Evolutionary conservation across 2,797 vertebrate species (phyloP).

Genomic region (Chrysocyon brachyurus): DNA sequence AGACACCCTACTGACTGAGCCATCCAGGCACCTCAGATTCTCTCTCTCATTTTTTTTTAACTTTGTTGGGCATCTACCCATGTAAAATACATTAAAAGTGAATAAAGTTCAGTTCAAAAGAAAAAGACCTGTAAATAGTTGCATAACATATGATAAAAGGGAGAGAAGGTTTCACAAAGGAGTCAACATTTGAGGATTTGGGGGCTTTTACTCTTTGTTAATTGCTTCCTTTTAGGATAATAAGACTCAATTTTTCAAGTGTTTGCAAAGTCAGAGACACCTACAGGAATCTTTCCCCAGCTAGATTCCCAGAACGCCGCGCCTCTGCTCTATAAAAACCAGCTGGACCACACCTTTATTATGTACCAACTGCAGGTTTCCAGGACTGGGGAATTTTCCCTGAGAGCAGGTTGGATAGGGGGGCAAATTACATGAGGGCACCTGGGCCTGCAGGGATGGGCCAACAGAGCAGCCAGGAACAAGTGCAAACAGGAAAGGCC

Average conservation of each 20-base stretch:
- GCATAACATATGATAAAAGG: neutral
- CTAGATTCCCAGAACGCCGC: neutral
- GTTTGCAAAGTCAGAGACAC: slow-evolving; percentile 14
- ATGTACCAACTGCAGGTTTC: neutral
- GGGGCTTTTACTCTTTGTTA: neutral
- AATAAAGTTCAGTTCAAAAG: neutral
- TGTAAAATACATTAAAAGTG: neutral
- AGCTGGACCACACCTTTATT: neutral
- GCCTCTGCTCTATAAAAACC: neutral
- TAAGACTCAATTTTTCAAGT: slow-evolving; percentile 51
- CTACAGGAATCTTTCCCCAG: neutral
- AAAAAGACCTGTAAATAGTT: neutral
- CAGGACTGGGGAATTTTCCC: neutral
- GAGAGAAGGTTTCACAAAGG: neutral
- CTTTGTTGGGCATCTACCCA: neutral
- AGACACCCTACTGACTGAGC: too few relatives aligned
- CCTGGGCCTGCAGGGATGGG: neutral
- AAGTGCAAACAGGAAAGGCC: neutral
- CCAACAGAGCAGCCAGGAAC: neutral
- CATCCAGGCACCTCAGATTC: too few relatives aligned
- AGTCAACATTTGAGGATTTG: neutral
- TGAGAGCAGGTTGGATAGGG: neutral
- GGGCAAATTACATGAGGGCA: neutral
- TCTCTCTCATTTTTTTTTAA: too few relatives aligned
- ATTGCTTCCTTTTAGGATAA: neutral